phyloP scores from a whole-genome alignment of 2,888 invertebrate genomes.

The Drosophila villosipedis region DNA sequence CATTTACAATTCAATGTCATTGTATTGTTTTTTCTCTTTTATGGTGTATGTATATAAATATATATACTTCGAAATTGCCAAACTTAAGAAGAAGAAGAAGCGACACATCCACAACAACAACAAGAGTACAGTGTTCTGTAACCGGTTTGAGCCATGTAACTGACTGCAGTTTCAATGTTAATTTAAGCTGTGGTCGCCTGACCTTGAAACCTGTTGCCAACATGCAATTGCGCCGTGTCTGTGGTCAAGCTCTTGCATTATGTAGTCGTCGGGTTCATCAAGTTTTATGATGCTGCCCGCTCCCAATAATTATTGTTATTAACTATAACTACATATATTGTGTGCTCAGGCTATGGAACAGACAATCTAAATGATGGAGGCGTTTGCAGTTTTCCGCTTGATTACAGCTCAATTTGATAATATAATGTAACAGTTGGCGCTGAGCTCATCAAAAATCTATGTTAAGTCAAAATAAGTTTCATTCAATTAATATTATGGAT shows the following conservation, averaged over 20 bases:
- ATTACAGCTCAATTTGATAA: conserved; percentile 5
- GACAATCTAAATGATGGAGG: conserved; percentile 20
- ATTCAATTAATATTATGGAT: background rate
- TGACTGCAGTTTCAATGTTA: conserved; percentile 53
- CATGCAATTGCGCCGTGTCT: conserved; percentile 32
- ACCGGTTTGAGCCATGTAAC: conserved; percentile 56
- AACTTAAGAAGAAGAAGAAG: conserved; percentile 40
- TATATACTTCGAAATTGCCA: conserved; percentile 43
- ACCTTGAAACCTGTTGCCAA: conserved; percentile 58
- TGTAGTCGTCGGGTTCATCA: conserved; percentile 52
- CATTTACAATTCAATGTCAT: conserved; percentile 75
- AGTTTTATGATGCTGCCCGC: conserved; percentile 55
- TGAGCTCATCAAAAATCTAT: conserved; percentile 9
- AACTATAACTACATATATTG: conserved; percentile 25
- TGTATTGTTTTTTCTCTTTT: conserved; percentile 34
- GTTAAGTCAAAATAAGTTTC: background rate
- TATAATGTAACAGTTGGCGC: background rate
- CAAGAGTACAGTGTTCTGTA: conserved; percentile 22
- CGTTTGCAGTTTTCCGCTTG: conserved; percentile 26
- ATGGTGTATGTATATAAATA: background rate
- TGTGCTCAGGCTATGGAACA: conserved; percentile 25
- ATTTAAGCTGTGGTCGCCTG: conserved; percentile 43
- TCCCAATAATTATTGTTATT: conserved; percentile 60
- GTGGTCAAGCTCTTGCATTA: conserved; percentile 51
- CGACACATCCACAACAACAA: background rate